Base-by-base conservation (phyloP, 2,797 vertebrate species). In the Champsocephalus esox region DNA sequence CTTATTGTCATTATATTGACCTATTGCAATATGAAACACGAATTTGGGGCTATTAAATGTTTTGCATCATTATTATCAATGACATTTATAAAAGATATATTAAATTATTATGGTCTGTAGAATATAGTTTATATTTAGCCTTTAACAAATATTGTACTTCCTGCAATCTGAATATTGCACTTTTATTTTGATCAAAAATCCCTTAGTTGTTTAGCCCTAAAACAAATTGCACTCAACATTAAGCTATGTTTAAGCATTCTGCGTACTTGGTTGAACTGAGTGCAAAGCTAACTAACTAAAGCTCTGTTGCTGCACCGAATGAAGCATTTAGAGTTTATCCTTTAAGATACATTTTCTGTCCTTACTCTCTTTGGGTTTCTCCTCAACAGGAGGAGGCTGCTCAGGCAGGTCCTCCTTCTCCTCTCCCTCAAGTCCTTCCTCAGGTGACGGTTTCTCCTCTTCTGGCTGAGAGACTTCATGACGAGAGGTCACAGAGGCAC, bases 341-440 rank as follows among this genome's bases (percentile, higher is more conserved):
- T 11, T 44, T 38, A 2, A 73, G n/a, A 14, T 5, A 1, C 16
- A 57, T 21, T 24, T 4, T 17, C 7, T 16, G 14, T 54, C 24
- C 77, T 88, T 84, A 93, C 94, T 80, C 66, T 95, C 93, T 89
- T 91, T 95, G 9, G 75, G 87, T 74, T 89, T 92, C 43, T 92
- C 90, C 38, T 84, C 70, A 32, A 68, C 12, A 21, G 89, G 91
- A 74, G 92, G 88, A 38, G 92, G 94, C 49, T 91, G 93, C 4
- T 87, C 87, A 8, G 95, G 94, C 51, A 96, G 87, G 41, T 95
- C 94, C 64, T 95, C 95, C 74, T 92, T 90, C 79, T 90, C 88
- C 69, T 94, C 93, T 61, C 83, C 91, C 14, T 91, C 88, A 38
- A 91, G 63, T 54, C 41, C 79, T 1, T 87, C 88, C 3, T 14